Base-by-base conservation (phyloP, 2,113 vertebrate species). In the Macrotis lagotis region DNA sequence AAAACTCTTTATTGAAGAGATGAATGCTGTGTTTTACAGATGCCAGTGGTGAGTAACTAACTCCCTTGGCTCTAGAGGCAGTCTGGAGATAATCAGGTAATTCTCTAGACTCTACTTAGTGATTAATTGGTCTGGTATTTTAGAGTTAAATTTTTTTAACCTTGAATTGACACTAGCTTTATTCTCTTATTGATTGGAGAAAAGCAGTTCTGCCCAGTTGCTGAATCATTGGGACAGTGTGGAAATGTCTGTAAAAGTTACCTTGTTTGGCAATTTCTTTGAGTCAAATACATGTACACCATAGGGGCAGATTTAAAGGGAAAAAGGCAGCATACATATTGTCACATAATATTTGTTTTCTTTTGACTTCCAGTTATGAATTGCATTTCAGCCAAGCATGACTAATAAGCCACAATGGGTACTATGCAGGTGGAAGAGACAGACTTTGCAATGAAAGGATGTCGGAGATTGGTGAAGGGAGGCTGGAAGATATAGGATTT, bases 391-490 rank as follows among this genome's bases (percentile, higher is more conserved):
- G 83, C 88, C 24, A 48, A 48, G 92, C 48, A 88, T 93, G 66
- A 50, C 51, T 92, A 93, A 90, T 91, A 95, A 92, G 74, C 59
- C 83, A 37, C 8, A 90, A 92, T 90, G 93, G 37, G 25, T 92
- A 59, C 91, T 91, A 8, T 89, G 12, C 91, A 53, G 88, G 83
- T 92, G 52, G 93, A 90, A 95, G 93, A 92, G 51, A 89, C 93
- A n/a, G 55, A 50, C 51, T 12, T 44, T 28, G 28, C 28, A 51
- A 0, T 91, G 66, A 51, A 83, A 94, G 94, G 83, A 7, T 49
- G 92, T 52, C 91, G 47, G 93, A 96, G 92, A 47, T 53, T 91
- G 88, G 49, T 48, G 74, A 88, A 93, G 48, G 25, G 49, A 91
- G 28, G 88, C 55, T 44, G 88, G 90, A 52, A n/a, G 90, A 89